Percentiles rank a stretch among this genome's conserved stretches.
phyloP scores from a whole-genome alignment of 2,113 vertebrate species.

The Mohoua ochrocephala region DNA sequence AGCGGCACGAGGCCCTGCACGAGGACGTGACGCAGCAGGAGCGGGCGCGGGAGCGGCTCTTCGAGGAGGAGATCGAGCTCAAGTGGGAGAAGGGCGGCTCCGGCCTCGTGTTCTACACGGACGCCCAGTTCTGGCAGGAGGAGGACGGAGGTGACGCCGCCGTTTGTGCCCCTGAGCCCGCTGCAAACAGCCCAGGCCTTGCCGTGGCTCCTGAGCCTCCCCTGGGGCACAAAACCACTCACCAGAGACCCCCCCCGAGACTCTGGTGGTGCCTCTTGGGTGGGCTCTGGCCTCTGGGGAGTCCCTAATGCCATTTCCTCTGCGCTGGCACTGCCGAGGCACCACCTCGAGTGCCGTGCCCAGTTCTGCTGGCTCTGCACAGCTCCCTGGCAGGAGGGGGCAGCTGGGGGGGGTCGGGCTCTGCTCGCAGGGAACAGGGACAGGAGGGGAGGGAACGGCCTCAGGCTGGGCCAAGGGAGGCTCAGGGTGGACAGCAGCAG shows the following conservation, averaged over 20 bases:
- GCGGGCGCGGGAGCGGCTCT: slow-evolving; percentile 85
- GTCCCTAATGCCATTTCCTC: neutral
- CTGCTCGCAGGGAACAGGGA: neutral
- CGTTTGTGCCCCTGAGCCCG: neutral
- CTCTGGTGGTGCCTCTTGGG: neutral
- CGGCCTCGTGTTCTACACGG: slow-evolving; percentile 94
- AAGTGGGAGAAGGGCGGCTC: slow-evolving; percentile 98
- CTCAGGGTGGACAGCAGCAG: accelerated
- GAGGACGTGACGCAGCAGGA: slow-evolving; percentile 92
- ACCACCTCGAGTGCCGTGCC: neutral
- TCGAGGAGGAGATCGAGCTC: slow-evolving; percentile 92
- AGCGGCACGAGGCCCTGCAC: slow-evolving; percentile 89
- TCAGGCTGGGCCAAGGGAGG: neutral
- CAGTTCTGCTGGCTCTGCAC: neutral
- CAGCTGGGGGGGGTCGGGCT: accelerated
- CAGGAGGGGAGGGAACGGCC: neutral
- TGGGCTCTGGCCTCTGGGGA: accelerated
- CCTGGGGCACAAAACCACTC: neutral
- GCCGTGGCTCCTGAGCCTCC: neutral
- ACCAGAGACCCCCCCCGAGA: neutral
- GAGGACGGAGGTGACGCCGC: slow-evolving; percentile 81
- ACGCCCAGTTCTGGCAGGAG: slow-evolving; percentile 94
- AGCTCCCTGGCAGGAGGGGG: neutral
- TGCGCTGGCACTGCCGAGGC: neutral
- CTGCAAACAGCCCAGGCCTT: accelerated